Base-by-base conservation (phyloP, 2,113 vertebrate species). In the Taurulus bubalis region DNA sequence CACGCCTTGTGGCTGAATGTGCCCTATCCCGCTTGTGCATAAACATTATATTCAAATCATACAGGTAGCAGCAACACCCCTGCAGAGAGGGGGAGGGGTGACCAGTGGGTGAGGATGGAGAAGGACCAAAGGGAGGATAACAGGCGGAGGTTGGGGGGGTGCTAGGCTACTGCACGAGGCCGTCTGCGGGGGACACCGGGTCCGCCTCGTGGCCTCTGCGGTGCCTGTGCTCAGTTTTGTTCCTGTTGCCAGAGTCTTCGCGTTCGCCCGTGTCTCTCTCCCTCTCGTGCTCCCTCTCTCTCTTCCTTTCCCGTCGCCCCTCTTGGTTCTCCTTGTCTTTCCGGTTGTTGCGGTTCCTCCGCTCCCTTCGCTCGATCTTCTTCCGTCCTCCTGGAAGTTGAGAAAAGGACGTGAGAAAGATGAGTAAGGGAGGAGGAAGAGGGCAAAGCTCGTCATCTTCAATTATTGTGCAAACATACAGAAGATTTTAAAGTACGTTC, bases 31-130 rank as follows among this genome's bases (percentile, higher is more conserved):
- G 83, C 85, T 90, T 94, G 93, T 93, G 93, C 92, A 95, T 93
- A 84, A 94, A 94, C 90, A 94, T 93, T 93, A 89, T 87, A 86
- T 94, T 93, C 88, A 94, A 95, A 94, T 93, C 90, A 88, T 93
- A 95, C 93, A 96, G 94, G 96, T 98, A 98, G 98, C 97, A 99
- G 97, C 97, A 97, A 96, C 94, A 94, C 93, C 94, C 93, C 94
- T 89, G 79, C 86, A 79, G 73, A 71, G 59, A 88, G 93, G 91
- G 92, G 92, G 73, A 88, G 80, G 86, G 55, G 42, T 68, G 38
- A 76, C 77, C 76, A 75, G 79, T 80, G 79, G 74, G 74, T 77
- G 68, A 71, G 34, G 76, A 49, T 69, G 75, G 80, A 78, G 79
- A 40, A 59, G 75, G 73, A 71, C 75, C 79, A 74, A 73, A 53